These are phyloP conservation scores for Nemurella pictetii DNA, from an alignment of 2,888 invertebrate species.

Conservation along the genomic window DNA sequence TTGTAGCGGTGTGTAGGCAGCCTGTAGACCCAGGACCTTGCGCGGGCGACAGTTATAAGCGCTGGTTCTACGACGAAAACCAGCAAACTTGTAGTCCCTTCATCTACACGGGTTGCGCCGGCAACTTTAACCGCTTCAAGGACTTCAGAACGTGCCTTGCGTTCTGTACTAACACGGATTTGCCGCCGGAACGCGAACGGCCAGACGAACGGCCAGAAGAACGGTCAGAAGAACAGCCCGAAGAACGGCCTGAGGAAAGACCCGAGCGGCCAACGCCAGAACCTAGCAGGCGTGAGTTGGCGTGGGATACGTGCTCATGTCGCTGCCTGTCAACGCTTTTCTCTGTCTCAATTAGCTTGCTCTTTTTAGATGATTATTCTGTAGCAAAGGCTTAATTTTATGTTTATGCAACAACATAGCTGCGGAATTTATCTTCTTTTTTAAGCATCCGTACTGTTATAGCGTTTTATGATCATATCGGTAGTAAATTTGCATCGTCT, in stretches of 20 bases:
- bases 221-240: too few relatives aligned
- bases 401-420: too few relatives aligned
- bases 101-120: constrained; percentile 84
- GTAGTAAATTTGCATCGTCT: too few relatives aligned
- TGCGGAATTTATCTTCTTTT: too few relatives aligned
- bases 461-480: too few relatives aligned
- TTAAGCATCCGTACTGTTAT: too few relatives aligned
- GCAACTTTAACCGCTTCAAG: constrained; percentile 83
- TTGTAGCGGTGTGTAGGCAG: constrained; percentile 65
- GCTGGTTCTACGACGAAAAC: constrained; percentile 74
- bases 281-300: neutral
- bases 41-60: constrained; percentile 55
- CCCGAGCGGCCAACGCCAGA: neutral
- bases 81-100: constrained; percentile 75
- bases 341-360: too few relatives aligned
- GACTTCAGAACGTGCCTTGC: constrained; percentile 70
- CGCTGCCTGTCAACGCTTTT: neutral
- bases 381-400: too few relatives aligned
- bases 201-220: neutral
- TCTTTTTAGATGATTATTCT: too few relatives aligned
- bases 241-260: neutral
- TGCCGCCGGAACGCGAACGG: neutral
- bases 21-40: constrained; percentile 67
- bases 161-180: constrained; percentile 54
- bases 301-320: neutral